Percentiles rank a stretch among this genome's conserved stretches.
phyloP scores from a whole-genome alignment of 1,140 invertebrate genomes.

The Neoseiulus cucumeris region DNA sequence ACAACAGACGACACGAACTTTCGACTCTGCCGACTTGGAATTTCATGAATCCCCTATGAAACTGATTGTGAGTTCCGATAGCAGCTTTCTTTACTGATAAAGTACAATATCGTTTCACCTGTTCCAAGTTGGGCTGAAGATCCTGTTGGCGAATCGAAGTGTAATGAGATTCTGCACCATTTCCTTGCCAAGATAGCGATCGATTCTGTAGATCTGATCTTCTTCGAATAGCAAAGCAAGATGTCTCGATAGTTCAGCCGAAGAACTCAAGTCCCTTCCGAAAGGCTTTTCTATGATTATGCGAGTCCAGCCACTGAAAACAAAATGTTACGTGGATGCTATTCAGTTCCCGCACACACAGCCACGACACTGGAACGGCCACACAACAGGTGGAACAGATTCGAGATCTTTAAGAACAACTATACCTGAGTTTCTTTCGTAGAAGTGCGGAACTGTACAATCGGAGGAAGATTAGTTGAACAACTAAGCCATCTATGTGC shows the following conservation, averaged over 20 bases:
- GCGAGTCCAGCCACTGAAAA: conserved; percentile 28
- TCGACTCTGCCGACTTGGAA: conserved; percentile 33
- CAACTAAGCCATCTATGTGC: no score
- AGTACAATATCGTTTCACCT: conserved; percentile 32
- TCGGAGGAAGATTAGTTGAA: no score
- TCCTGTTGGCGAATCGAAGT: conserved; percentile 24
- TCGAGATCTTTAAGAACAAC: no score
- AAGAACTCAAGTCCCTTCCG: conserved; percentile 33
- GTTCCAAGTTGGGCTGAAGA: conserved; percentile 29
- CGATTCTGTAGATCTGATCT: conserved; percentile 36
- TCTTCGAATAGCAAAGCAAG: conserved; percentile 32
- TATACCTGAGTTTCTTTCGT: no score
- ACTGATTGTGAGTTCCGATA: conserved; percentile 25
- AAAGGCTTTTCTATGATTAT: conserved; percentile 38
- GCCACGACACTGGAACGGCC: no score
- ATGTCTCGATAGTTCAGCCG: conserved; percentile 31
- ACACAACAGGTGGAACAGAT: no score
- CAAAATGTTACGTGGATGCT: no score
- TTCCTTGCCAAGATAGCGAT: conserved; percentile 39
- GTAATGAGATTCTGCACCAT: conserved; percentile 40
- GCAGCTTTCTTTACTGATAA: conserved; percentile 23
- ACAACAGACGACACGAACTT: no score
- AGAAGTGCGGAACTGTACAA: no score
- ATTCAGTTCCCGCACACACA: no score
- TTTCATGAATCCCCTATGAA: conserved; percentile 38